phyloP scores from a whole-genome alignment of 2,888 invertebrate species.

The Caenorhabditis sulstoni region DNA sequence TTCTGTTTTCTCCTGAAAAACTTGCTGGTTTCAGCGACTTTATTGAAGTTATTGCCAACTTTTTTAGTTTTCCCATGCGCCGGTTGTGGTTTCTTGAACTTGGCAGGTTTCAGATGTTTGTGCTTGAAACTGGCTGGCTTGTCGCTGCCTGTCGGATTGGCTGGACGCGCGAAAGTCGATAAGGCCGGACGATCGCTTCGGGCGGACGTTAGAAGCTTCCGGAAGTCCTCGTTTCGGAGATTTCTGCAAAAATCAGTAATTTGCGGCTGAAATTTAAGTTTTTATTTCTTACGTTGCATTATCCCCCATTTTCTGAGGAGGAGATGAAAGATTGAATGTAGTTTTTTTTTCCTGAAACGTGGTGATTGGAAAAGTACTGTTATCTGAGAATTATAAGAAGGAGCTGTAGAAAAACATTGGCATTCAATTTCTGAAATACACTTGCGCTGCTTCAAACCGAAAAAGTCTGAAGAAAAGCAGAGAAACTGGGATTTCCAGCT shows the following conservation, averaged over 20 bases:
- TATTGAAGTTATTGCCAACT: too few species aligned
- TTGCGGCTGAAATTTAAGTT: constrained; percentile 7
- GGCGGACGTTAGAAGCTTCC: constrained; percentile 73
- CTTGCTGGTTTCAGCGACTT: not conserved
- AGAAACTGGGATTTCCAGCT: too few species aligned
- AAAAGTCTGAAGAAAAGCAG: too few species aligned
- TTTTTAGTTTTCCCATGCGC: constrained; percentile 39
- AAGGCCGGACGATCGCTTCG: constrained; percentile 55
- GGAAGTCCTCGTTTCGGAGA: constrained; percentile 77
- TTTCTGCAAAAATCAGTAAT: constrained; percentile 51
- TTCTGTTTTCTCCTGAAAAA: constrained; percentile 68
- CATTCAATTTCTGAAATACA: too few species aligned
- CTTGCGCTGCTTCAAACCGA: too few species aligned
- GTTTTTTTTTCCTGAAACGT: not conserved
- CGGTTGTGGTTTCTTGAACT: constrained; percentile 53
- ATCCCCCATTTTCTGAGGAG: constrained; percentile 12
- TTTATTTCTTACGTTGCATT: constrained; percentile 28
- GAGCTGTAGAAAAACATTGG: too few species aligned
- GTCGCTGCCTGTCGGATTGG: constrained; percentile 18
- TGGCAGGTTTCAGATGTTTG: constrained; percentile 59
- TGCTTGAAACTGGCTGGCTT: constrained; percentile 56
- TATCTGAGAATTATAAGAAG: too few species aligned
- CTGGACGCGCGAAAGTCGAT: constrained; percentile 31
- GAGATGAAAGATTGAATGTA: not conserved
- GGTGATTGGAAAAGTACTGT: too few species aligned